Evolutionary conservation across 2,888 invertebrate genomes (phyloP).

Genomic region (Tupiocoris notatus): DNA sequence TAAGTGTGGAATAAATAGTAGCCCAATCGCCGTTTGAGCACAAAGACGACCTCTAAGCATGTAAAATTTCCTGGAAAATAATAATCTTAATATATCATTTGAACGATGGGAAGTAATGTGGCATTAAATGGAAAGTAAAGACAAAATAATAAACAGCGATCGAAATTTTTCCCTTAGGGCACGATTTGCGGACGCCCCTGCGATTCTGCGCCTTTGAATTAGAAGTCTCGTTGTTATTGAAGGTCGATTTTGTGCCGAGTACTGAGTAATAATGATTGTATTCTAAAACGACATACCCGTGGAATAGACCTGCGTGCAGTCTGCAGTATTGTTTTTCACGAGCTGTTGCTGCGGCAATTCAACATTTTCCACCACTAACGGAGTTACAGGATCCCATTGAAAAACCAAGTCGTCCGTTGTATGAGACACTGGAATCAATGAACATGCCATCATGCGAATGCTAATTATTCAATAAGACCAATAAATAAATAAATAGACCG

Average conservation of each 20-base stretch:
- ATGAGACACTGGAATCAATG: constrained; percentile 76
- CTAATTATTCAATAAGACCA: too few relatives aligned
- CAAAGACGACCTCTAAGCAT: constrained; percentile 86
- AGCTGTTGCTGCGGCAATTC: constrained; percentile 85
- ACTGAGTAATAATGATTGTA: too few relatives aligned
- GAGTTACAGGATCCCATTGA: constrained; percentile 88
- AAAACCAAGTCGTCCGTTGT: constrained; percentile 92
- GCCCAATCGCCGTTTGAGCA: constrained; percentile 80
- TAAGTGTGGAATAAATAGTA: constrained; percentile 93
- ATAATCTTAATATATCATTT: too few relatives aligned
- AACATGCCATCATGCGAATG: too few relatives aligned
- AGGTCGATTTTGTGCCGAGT: background rate
- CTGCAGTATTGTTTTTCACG: constrained; percentile 83
- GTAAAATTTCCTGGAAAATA: constrained; percentile 85
- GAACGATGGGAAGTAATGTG: too few relatives aligned
- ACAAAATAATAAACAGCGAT: too few relatives aligned
- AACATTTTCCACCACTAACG: constrained; percentile 84
- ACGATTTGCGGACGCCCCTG: too few relatives aligned
- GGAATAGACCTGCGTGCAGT: constrained; percentile 89
- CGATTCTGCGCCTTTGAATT: too few relatives aligned
- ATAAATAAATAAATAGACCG: too few relatives aligned
- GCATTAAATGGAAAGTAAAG: too few relatives aligned
- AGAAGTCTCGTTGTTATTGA: background rate
- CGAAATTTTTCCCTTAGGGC: too few relatives aligned
- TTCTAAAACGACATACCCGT: constrained; percentile 76